Evolutionary conservation across 2,113 vertebrate species (phyloP).

Genomic region (Mesembrinibis cayennensis): DNA sequence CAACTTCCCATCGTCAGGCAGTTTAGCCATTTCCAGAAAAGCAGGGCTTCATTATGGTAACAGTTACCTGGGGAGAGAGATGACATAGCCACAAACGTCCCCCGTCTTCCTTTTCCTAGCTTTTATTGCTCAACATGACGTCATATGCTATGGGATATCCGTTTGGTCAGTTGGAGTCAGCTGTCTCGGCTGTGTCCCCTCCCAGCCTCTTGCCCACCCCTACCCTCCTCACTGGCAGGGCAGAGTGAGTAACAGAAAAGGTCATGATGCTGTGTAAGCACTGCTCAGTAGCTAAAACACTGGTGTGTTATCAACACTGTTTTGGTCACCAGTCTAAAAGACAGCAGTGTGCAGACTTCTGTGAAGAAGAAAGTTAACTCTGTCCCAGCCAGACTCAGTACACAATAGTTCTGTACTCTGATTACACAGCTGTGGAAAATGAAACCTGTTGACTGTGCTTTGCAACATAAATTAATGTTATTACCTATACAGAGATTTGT

Average conservation of each 20-base stretch:
- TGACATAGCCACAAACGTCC: accelerated
- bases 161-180: not conserved
- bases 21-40: not conserved
- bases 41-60: not conserved
- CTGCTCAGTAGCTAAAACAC: not conserved
- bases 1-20: not conserved
- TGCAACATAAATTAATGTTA: not conserved
- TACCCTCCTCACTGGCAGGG: not conserved
- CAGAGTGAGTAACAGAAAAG: not conserved
- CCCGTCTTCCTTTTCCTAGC: not conserved
- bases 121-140: not conserved
- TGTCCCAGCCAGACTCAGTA: not conserved
- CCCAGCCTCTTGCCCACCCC: not conserved
- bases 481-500: not conserved
- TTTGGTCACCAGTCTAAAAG: not conserved
- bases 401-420: not conserved
- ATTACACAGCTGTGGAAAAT: not conserved
- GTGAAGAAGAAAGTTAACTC: not conserved
- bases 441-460: not conserved
- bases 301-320: not conserved
- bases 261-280: accelerated
- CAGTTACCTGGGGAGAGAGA: not conserved
- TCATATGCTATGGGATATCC: not conserved
- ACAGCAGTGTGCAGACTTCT: not conserved
- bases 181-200: not conserved